Evolutionary conservation across 2,888 invertebrate species (phyloP).

Genomic region (Leptothorax acervorum): DNA sequence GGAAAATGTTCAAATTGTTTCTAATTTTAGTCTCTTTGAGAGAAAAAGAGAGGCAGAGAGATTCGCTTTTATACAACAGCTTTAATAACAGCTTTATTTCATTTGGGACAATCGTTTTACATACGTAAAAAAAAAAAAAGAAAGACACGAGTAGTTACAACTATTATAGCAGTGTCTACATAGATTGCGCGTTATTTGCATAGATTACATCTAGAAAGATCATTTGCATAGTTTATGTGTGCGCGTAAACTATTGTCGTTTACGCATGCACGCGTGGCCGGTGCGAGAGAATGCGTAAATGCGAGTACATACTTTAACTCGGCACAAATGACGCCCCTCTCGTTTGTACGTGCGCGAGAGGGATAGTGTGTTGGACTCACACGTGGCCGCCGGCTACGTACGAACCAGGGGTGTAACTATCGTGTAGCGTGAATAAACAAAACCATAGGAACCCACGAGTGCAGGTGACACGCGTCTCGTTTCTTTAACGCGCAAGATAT

Average conservation of each 20-base stretch:
- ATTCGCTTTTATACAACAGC: background rate
- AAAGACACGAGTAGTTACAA: conserved; percentile 9
- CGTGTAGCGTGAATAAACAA: background rate
- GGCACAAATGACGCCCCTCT: conserved; percentile 25
- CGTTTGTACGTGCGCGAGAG: background rate
- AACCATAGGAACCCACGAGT: background rate
- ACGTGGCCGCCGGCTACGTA: conserved; percentile 41
- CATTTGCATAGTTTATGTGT: conserved; percentile 33
- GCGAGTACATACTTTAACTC: conserved; percentile 52
- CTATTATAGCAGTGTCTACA: conserved; percentile 24
- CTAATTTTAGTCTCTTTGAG: background rate
- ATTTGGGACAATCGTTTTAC: conserved; percentile 2
- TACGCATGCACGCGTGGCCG: conserved; percentile 28
- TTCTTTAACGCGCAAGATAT: background rate
- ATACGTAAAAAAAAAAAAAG: background rate
- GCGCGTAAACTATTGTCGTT: conserved; percentile 39
- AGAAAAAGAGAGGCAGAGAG: background rate
- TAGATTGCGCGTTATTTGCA: conserved; percentile 40
- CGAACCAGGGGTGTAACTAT: conserved; percentile 1
- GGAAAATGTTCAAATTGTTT: background rate
- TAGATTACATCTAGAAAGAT: conserved; percentile 32
- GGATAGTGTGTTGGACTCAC: conserved; percentile 30
- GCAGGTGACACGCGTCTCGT: background rate
- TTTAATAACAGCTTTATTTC: conserved; percentile 12
- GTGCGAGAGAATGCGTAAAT: conserved; percentile 38